A percentile compares a stretch with the other conserved stretches of the same genome.
These are phyloP conservation scores for Drosophila nr. fundita DNA, from an alignment of 2,888 invertebrate species.

Conservation along the genomic window DNA sequence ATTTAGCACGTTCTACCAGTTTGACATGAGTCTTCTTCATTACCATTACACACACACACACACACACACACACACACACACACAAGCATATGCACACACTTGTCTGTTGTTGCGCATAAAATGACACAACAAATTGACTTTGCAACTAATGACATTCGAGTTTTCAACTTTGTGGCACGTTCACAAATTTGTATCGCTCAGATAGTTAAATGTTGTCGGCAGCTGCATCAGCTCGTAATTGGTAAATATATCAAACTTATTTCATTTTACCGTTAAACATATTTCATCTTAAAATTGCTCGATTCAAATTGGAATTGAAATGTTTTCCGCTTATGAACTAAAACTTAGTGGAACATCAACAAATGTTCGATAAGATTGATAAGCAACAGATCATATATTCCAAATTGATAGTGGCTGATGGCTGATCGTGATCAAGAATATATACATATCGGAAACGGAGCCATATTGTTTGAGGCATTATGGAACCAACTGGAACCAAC, in stretches of 20 bases:
- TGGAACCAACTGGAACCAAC: background rate
- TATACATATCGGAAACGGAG: background rate
- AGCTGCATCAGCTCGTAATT: background rate
- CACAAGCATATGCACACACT: background rate
- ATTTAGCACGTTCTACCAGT: slow-evolving; percentile 62
- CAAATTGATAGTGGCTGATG: background rate
- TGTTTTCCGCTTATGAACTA: background rate
- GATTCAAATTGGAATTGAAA: background rate
- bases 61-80: background rate
- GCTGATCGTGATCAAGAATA: background rate
- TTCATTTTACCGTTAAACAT: background rate
- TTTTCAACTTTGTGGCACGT: slow-evolving; percentile 1
- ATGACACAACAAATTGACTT: slow-evolving; percentile 15
- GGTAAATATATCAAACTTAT: background rate
- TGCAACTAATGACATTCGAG: background rate
- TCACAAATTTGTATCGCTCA: slow-evolving; percentile 3
- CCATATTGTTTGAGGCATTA: background rate
- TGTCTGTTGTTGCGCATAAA: background rate
- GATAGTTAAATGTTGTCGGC: background rate
- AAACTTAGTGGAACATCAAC: no score
- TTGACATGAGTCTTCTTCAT: slow-evolving; percentile 29
- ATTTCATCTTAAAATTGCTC: background rate
- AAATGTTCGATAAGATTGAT: background rate
- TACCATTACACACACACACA: background rate
- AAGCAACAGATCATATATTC: background rate